A percentile compares a stretch with the other conserved stretches of the same genome.
phyloP scores from a whole-genome alignment of 2,888 invertebrate species.

The Andrena bicolor region DNA sequence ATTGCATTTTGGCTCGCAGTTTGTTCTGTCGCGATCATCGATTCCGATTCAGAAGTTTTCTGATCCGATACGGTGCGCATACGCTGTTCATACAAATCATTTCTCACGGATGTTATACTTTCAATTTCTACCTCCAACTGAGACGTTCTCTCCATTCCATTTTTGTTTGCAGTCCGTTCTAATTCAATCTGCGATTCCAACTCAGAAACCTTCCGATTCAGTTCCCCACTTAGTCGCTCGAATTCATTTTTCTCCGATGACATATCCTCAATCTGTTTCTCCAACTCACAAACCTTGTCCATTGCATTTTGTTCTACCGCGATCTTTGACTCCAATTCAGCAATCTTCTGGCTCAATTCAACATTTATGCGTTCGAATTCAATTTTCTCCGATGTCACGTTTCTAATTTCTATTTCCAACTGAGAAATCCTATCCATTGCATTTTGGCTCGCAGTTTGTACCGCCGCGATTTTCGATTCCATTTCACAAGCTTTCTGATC shows the following conservation, averaged over 20 bases:
- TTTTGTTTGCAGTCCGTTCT: not conserved
- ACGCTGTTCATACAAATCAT: too few relatives aligned
- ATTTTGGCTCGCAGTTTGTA: not conserved
- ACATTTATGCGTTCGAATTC: slow-evolving; percentile 28
- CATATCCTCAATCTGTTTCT: not conserved
- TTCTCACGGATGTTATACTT: too few relatives aligned
- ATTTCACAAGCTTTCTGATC: not conserved
- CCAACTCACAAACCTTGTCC: not conserved
- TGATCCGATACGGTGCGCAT: not conserved
- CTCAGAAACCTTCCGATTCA: too few relatives aligned
- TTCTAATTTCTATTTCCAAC: slow-evolving; percentile 43
- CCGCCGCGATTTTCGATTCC: not conserved
- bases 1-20: not conserved
- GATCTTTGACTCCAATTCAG: too few relatives aligned
- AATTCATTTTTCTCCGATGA: too few relatives aligned
- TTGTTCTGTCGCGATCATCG: too few relatives aligned
- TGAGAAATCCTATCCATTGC: slow-evolving; percentile 21
- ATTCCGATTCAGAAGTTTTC: too few relatives aligned
- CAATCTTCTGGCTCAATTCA: too few relatives aligned
- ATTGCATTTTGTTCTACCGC: not conserved
- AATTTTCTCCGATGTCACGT: slow-evolving; percentile 45
- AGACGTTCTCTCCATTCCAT: too few relatives aligned
- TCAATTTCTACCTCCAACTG: not conserved
- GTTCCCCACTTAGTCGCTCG: too few relatives aligned
- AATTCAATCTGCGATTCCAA: too few relatives aligned